Evolutionary conservation across 2,797 vertebrate genomes (phyloP).

Genomic region (Neosilurus hyrtlii): DNA sequence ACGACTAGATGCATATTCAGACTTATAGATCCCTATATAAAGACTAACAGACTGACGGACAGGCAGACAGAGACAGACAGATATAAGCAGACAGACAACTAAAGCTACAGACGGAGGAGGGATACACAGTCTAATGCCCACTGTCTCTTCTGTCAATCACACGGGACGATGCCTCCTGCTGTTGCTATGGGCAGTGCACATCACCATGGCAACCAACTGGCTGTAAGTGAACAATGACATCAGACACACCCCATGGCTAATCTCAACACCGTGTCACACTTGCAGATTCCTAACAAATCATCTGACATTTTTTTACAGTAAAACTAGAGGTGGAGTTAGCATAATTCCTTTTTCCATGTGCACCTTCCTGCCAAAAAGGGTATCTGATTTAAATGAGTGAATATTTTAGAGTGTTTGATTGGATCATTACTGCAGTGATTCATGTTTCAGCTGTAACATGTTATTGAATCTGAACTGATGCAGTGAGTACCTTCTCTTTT

Average conservation of each 20-base stretch:
- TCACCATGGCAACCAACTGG: constrained; percentile 84
- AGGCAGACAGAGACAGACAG: neutral
- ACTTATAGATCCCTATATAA: neutral
- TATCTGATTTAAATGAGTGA: too few relatives aligned
- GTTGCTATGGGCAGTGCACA: constrained; percentile 82
- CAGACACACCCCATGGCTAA: neutral
- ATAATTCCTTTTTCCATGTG: neutral
- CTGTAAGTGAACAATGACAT: constrained; percentile 71
- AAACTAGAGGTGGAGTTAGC: neutral
- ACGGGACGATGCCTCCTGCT: constrained; percentile 82
- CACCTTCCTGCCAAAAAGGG: too few relatives aligned
- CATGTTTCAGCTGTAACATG: too few relatives aligned
- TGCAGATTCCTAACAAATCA: neutral
- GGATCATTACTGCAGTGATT: too few relatives aligned
- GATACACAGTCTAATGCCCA: constrained; percentile 83
- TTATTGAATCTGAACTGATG: too few relatives aligned
- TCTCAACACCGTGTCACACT: neutral
- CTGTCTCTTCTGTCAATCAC: constrained; percentile 80
- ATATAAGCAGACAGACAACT: neutral
- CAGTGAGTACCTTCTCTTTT: too few relatives aligned
- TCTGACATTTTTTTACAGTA: neutral
- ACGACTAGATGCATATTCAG: neutral
- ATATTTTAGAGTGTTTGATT: too few relatives aligned
- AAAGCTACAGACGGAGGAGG: constrained; percentile 48
- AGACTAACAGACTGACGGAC: neutral